A percentile compares a stretch with the other conserved stretches of the same genome.
phyloP scores from a whole-genome alignment of 92 coral and sea anemone genomes.

The Palythoa grandis region DNA sequence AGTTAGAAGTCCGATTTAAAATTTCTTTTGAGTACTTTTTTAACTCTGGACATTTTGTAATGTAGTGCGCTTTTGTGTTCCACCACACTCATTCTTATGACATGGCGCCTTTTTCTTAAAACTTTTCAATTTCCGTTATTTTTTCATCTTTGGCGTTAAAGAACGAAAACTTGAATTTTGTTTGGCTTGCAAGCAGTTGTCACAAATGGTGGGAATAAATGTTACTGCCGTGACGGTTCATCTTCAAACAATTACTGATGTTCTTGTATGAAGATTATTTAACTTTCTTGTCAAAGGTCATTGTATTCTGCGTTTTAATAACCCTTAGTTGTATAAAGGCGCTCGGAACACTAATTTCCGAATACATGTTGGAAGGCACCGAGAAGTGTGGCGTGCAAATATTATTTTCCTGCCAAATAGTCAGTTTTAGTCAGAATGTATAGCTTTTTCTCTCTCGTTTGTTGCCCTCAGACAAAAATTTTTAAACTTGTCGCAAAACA shows the following conservation, averaged over 20 bases:
- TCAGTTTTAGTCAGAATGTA: not conserved
- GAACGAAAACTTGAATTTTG: not conserved
- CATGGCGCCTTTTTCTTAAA: not conserved
- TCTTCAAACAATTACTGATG: too few species aligned
- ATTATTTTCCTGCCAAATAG: not conserved
- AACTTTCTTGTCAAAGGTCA: not conserved
- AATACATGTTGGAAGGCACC: not conserved
- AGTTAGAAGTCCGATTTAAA: not conserved
- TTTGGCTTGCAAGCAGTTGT: too few species aligned
- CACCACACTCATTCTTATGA: not conserved
- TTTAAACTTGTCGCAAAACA: not conserved
- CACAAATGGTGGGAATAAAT: too few species aligned
- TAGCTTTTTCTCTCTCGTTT: not conserved
- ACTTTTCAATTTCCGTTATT: not conserved
- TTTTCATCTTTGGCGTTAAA: not conserved
- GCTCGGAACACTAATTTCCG: not conserved
- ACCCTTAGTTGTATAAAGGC: not conserved
- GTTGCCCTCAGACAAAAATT: not conserved
- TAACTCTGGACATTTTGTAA: not conserved
- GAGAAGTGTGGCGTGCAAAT: not conserved
- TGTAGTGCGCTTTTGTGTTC: not conserved
- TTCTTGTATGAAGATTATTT: not conserved
- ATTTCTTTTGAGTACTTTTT: not conserved
- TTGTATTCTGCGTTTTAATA: not conserved
- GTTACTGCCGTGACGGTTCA: too few species aligned